These are phyloP conservation scores for Heterotilapia buettikoferi DNA, from an alignment of 2,113 vertebrate genomes.

Conservation along the genomic window DNA sequence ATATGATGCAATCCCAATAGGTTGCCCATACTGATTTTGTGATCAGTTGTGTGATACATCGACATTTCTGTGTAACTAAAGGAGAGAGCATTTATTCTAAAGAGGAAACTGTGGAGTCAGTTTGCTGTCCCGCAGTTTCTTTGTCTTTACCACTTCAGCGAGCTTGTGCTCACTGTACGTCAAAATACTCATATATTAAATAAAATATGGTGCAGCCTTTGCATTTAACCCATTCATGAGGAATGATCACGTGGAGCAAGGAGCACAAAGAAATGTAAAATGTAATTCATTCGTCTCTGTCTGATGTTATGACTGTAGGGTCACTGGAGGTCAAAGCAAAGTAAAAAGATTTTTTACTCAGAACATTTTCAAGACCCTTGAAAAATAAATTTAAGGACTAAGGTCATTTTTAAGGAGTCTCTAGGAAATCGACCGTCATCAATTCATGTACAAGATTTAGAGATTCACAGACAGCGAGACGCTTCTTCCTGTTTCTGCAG, in stretches of 20 bases:
- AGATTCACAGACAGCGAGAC: neutral
- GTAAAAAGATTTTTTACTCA: neutral
- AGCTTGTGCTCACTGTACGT: neutral
- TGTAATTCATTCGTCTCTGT: neutral
- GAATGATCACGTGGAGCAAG: neutral
- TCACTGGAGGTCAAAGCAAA: neutral
- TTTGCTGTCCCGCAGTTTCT: neutral
- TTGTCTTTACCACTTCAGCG: neutral
- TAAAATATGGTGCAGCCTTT: neutral
- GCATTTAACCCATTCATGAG: neutral
- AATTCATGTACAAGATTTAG: neutral
- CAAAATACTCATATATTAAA: fast-evolving
- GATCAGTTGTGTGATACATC: neutral
- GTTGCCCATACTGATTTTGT: neutral
- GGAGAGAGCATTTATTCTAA: neutral
- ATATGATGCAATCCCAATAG: neutral
- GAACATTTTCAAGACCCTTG: neutral
- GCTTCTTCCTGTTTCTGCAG: neutral
- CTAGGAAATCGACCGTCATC: neutral
- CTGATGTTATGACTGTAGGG: neutral
- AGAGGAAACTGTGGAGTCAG: neutral
- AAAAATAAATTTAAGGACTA: neutral
- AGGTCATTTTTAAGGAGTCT: neutral
- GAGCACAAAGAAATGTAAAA: neutral
- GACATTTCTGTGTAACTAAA: neutral